phyloP scores from a whole-genome alignment of 2,113 vertebrate species.

The Neolamprologus hecqui region DNA sequence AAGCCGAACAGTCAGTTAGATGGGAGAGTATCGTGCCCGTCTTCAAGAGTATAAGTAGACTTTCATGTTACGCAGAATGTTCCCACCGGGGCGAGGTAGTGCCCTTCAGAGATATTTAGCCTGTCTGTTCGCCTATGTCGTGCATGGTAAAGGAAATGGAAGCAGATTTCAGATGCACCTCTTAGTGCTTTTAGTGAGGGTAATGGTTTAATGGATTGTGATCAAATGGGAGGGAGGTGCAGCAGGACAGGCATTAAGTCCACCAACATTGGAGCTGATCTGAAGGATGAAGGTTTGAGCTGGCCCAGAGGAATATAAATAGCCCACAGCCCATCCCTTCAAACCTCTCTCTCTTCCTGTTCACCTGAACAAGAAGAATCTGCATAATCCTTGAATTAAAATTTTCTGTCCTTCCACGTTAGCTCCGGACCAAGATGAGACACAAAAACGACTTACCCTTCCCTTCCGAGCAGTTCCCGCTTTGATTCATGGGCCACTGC shows the following conservation, averaged over 20 bases:
- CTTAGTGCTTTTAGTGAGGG: conserved; percentile 49
- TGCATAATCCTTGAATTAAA: conserved; percentile 9
- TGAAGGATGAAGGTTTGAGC: conserved; percentile 35
- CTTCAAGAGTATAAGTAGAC: background rate
- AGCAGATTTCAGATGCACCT: conserved; percentile 9
- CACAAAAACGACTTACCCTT: background rate
- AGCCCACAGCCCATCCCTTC: conserved; percentile 22
- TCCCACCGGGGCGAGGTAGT: background rate
- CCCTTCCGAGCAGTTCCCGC: background rate
- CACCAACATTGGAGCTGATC: background rate
- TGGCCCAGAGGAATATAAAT: conserved; percentile 54
- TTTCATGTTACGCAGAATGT: background rate
- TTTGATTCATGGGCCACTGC: conserved; percentile 10
- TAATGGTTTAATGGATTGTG: conserved; percentile 64
- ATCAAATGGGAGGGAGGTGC: conserved; percentile 46
- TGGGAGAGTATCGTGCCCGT: background rate
- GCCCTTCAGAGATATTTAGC: background rate
- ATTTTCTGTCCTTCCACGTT: conserved; percentile 11
- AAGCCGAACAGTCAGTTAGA: background rate
- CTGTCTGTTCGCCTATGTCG: background rate
- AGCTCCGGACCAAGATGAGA: background rate
- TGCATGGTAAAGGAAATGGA: conserved; percentile 8
- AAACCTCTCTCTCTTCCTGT: background rate
- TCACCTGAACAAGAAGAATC: background rate
- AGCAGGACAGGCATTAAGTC: conserved; percentile 33